Evolutionary conservation across 2,888 invertebrate genomes (phyloP).

Genomic region (Torymus aiolomorphi): DNA sequence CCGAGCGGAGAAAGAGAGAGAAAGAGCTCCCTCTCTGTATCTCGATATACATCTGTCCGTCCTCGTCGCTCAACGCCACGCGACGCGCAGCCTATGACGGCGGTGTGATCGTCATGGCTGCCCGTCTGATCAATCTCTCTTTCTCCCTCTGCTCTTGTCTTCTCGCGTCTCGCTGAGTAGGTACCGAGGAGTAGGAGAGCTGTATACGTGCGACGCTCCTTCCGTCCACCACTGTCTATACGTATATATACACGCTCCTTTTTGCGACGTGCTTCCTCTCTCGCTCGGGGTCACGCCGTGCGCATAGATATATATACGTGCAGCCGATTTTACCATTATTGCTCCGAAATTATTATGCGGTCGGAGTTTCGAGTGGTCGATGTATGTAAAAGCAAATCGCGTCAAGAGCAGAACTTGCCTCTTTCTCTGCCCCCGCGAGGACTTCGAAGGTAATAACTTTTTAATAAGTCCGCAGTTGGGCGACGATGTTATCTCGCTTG

Average conservation of each 20-base stretch:
- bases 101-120: conserved; percentile 41
- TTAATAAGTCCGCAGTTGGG: too few relatives aligned
- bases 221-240: not conserved
- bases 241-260: too few relatives aligned
- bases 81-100: not conserved
- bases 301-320: not conserved
- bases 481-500: too few relatives aligned
- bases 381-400: too few relatives aligned
- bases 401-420: too few relatives aligned
- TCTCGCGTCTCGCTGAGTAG: not conserved
- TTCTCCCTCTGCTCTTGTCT: not conserved
- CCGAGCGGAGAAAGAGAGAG: not conserved
- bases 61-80: conserved; percentile 24
- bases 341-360: too few relatives aligned
- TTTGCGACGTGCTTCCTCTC: not conserved
- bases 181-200: too few relatives aligned
- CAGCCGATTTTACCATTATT: conserved; percentile 3
- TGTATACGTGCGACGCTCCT: not conserved
- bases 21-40: not conserved
- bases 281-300: too few relatives aligned
- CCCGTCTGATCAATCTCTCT: conserved; percentile 11
- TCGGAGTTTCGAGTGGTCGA: too few relatives aligned
- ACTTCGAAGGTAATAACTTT: too few relatives aligned
- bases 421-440: too few relatives aligned
- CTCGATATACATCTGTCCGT: not conserved